Base-by-base conservation (phyloP, 2,113 vertebrate species). In the Cryptomyrus ogoouensis region DNA sequence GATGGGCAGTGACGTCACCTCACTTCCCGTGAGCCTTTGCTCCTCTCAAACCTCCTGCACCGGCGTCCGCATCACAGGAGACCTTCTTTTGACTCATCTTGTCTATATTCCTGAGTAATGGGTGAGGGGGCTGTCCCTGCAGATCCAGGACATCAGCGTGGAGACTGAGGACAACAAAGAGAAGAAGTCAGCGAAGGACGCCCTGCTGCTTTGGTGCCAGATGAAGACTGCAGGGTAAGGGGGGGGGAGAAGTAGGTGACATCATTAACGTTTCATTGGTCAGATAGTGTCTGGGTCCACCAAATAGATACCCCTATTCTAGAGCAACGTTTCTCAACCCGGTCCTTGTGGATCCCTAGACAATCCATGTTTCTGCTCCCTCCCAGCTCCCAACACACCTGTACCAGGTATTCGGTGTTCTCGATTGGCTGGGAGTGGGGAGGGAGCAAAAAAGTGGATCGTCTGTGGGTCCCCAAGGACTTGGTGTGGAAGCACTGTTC, bases 121-220 rank as follows among this genome's bases (percentile, higher is more conserved):
- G 21, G 80, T 58, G 50, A 46, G 21, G 15, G 24, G 77, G 9
- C 9, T 24, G 10, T 80, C 6, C 56, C 50, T 77, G 87, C 87
- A 99, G 98, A 99, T 99, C 93, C 98, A 99, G 91, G 98, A 99
- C 93, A 99, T 99, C 94, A 98, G 98, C 3, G 98, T 99, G 90
- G 98, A 98, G 93, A 98, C 97, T 0, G 98, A 96, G 91, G 98
- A 98, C 94, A 99, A 98, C 93, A 98, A 97, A 91, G 98, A 99
- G 94, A 97, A 97, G 90, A 98, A 98, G 89, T 98, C 98, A 0
- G 98, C 98, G 91, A 99, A 99, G 94, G 98, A 99, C 7, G 98
- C 98, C 2, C 94, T 98, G 89, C 95, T 98, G 90, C 96, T 98
- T 58, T 99, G 98, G 98, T 99, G 98, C 93, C 98, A 99, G 95